Conservation (phyloP, 1,140 invertebrate species). For the Oscheius sp. region DNA sequence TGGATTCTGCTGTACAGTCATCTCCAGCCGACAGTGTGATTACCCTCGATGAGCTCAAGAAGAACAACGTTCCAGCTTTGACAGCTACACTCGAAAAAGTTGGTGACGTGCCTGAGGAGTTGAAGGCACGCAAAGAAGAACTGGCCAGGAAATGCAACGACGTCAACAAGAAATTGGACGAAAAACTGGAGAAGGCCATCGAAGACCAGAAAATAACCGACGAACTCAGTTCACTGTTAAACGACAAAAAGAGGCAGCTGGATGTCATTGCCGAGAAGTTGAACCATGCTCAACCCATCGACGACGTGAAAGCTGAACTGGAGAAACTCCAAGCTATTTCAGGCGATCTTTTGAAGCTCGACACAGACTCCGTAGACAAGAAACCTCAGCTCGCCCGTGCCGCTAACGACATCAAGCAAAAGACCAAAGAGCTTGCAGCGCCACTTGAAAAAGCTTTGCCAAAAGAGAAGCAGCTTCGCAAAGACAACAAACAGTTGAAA, state of each 20-base stretch:
- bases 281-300: slow-evolving; percentile 13
- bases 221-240: background rate
- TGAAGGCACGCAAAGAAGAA: background rate
- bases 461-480: background rate
- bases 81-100: slow-evolving; percentile 8
- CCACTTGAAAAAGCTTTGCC: slow-evolving; percentile 20
- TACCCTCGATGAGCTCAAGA: slow-evolving; percentile 8
- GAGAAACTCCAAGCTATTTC: slow-evolving; percentile 15
- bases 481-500: background rate
- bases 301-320: slow-evolving; percentile 17
- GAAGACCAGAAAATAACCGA: slow-evolving; percentile 17
- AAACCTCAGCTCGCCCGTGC: slow-evolving; percentile 21
- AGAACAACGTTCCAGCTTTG: background rate
- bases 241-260: slow-evolving; percentile 4
- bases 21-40: background rate
- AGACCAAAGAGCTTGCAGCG: slow-evolving; percentile 18
- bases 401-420: slow-evolving; percentile 24
- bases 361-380: too few species aligned
- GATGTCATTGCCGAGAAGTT: slow-evolving; percentile 21
- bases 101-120: background rate
- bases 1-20: background rate
- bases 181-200: slow-evolving; percentile 9
- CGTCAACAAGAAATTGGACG: background rate
- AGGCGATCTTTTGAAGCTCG: slow-evolving; percentile 10
- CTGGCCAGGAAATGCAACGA: background rate